A percentile compares a stretch with the other conserved stretches of the same genome.
Conservation (phyloP, 2,113 vertebrate genomes). For the Hemicordylus capensis region DNA sequence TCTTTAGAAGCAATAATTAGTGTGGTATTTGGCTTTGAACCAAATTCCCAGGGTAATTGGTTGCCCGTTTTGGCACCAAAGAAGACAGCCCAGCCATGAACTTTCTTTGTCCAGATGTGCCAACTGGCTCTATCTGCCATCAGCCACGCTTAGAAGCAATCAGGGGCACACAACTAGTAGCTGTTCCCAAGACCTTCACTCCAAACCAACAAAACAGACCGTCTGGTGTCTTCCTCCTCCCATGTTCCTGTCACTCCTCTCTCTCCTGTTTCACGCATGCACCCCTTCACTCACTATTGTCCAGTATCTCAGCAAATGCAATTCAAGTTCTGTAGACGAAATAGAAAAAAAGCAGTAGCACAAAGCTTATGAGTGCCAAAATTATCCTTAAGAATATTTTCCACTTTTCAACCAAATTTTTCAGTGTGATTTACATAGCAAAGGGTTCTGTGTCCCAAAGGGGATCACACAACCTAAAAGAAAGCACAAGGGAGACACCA, state of each 20-base stretch:
- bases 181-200: neutral
- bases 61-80: neutral
- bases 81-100: neutral
- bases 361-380: too few relatives aligned
- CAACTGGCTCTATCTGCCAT: neutral
- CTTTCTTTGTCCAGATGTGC: neutral
- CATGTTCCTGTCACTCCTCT: neutral
- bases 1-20: constrained; percentile 20
- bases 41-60: constrained; percentile 26
- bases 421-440: too few relatives aligned
- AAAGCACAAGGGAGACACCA: too few relatives aligned
- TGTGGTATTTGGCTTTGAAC: neutral
- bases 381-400: too few relatives aligned
- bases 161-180: neutral
- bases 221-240: neutral
- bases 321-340: neutral
- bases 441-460: too few relatives aligned
- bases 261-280: neutral
- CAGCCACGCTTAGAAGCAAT: neutral
- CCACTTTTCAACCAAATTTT: too few relatives aligned
- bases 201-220: neutral
- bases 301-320: neutral
- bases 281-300: neutral
- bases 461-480: neutral
- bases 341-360: neutral